phyloP scores from a whole-genome alignment of 2,888 invertebrate genomes.

The Catocala nupta region DNA sequence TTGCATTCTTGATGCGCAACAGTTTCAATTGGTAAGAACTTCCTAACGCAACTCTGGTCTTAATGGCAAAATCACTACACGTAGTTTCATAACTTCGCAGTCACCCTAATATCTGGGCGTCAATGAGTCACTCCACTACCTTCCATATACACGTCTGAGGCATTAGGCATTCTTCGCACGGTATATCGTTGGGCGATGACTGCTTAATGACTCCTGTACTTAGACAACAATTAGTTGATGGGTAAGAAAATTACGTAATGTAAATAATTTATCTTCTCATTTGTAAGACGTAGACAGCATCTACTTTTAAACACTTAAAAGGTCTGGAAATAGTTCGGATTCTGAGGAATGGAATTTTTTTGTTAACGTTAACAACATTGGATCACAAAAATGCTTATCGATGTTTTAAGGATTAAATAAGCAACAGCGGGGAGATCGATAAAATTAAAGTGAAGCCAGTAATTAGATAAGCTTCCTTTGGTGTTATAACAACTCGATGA shows the following conservation, averaged over 20 bases:
- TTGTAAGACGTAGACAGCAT: slow-evolving; percentile 1
- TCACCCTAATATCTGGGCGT: slow-evolving; percentile 33
- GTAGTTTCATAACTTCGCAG: slow-evolving; percentile 14
- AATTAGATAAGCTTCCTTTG: no score
- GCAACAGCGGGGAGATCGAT: no score
- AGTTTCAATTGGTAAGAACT: no score
- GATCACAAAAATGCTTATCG: no score
- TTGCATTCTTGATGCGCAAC: no score
- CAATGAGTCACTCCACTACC: slow-evolving; percentile 50
- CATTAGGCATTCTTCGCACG: slow-evolving; percentile 58
- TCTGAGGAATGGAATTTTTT: no score
- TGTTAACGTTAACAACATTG: no score
- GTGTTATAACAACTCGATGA: no score
- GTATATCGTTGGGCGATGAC: slow-evolving; percentile 48
- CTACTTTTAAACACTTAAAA: not conserved
- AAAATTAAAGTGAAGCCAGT: no score
- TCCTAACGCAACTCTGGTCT: no score
- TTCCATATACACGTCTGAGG: slow-evolving; percentile 42
- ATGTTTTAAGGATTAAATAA: no score
- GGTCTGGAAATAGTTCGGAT: no score
- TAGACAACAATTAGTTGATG: slow-evolving; percentile 56
- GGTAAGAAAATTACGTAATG: slow-evolving; percentile 46
- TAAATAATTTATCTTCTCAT: slow-evolving; percentile 35
- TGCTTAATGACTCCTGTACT: slow-evolving; percentile 58
- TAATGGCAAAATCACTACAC: not conserved